Evolutionary conservation across 2,888 invertebrate genomes (phyloP), one percentile per base, ranked within the genome.

Genomic region (Oligia latruncula): DNA sequence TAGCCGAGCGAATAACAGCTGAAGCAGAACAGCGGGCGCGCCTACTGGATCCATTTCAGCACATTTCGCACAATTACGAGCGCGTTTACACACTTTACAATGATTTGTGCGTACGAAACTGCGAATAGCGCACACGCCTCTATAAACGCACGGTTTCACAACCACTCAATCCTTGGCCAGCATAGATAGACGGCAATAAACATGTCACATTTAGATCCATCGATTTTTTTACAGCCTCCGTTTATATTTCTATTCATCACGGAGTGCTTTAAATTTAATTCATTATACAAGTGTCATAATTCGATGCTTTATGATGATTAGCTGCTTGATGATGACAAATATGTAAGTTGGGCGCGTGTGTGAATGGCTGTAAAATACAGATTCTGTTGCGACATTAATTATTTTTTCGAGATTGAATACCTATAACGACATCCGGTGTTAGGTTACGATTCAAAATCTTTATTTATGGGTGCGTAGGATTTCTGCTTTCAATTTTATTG

Each of bases 401-500:
- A 88, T 86, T 91, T 90, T 90, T 91, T 89, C 81, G 87, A 90
- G 86, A 90, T 90, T 87, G 88, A 78, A 60, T 58, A 29, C 29
- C 29, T 29, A 80, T 90, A 90, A 91, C 89, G 88, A 91, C 91
- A 91, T 93, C 93, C 92, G 93, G 91, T 90, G 89, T 92, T 88
- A 84, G 82, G 78, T 86, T 88, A 81, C 83, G 77, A 87, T 87
- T 80, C 83, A 88, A 86, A 90, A 86, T 85, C 84, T 82, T 89
- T 89, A 90, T 90, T 90, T 89, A 91, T 88, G 81, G 81, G 80
- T 79, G 89, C 85, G 90, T 91, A 92, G 90, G 90, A 90, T 91
- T 91, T 89, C 89, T 84, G 90, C 90, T 92, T 93, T 91, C 90
- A 89, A 89, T 89, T 93, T 93, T 92, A 93, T 92, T 91, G 86